Evolutionary conservation across 2,797 vertebrate species (phyloP), one percentile per base, ranked within the genome.

Genomic region (Mormyrus proboscirostris): DNA sequence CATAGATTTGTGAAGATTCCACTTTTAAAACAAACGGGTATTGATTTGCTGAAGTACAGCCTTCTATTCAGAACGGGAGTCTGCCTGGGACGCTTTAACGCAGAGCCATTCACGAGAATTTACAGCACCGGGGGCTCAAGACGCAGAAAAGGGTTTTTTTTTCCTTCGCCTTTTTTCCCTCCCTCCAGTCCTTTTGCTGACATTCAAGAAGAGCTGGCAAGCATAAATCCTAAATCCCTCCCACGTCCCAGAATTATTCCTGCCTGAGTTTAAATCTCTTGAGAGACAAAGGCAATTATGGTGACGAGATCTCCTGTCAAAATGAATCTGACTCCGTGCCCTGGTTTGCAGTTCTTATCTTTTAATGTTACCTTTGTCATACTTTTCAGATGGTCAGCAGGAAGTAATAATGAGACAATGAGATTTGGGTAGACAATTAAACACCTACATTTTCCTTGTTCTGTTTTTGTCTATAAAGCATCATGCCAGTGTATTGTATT

Each of bases 251-350:
- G 57, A 62, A 88, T 88, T 65, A 62, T 88, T 65, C 38, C 57
- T 55, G 55, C 57, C 86, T 62, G 55, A 14, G 4, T 65, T 88
- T 88, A 65, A 57, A 65, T 65, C 86, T 88, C 57, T 19, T 47
- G 8, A 47, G 55, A 88, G 50, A 88, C 86, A 88, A 88, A 88
- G 55, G 86, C 86, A 88, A 65, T 65, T 49, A 88, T 65, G 57
- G 57, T 25, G 86, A 88, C 2, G 44, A 47, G 57, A 38, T 44
- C 9, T 19, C 55, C 16, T 88, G 86, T 62, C 86, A 88, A n/a
- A 88, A 55, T 62, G 50, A 62, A 49, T 88, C 57, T 69, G 57
- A 65, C 86, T 47, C 50, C 33, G 4, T 9, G 14, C 51, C 29
- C 50, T 38, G 85, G 2, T 59, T 87, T 59, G 53, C 12, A 87